Evolutionary conservation across 1,140 invertebrate species (phyloP).

Genomic region (Drosophila nannoptera): DNA sequence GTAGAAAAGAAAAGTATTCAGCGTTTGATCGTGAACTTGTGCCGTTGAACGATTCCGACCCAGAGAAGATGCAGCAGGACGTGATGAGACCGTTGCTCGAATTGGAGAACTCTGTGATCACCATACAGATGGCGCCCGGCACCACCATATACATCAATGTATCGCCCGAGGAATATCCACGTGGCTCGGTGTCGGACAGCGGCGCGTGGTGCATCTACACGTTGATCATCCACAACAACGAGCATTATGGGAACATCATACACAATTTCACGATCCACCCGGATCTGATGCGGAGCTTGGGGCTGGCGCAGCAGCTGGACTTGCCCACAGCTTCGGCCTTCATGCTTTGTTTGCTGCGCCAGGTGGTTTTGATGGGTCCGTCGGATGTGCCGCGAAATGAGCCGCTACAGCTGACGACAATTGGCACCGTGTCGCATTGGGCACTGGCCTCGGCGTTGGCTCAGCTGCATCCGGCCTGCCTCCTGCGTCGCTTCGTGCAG

Average conservation of each 20-base stretch:
- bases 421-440: background rate
- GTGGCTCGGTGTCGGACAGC: background rate
- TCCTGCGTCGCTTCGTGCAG: background rate
- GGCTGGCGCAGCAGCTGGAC: too few relatives aligned
- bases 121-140: background rate
- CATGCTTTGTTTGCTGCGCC: background rate
- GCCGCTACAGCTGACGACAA: background rate
- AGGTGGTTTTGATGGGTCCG: background rate
- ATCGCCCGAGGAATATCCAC: background rate
- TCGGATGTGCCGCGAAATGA: background rate
- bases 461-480: too few relatives aligned
- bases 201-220: slow-evolving; percentile 16
- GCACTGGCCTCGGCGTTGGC: too few relatives aligned
- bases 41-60: background rate
- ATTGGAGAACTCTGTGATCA: background rate
- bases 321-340: background rate
- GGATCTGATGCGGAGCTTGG: background rate
- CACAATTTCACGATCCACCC: slow-evolving; percentile 1
- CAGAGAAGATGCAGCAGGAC: slow-evolving; percentile 5
- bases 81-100: background rate
- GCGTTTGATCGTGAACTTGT: background rate
- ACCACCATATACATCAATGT: slow-evolving; percentile 14
- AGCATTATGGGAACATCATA: slow-evolving; percentile 4
- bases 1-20: background rate
- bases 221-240: slow-evolving; percentile 14